phyloP scores from a whole-genome alignment of 2,888 invertebrate genomes.

The Drosophila pseudotalamancana region DNA sequence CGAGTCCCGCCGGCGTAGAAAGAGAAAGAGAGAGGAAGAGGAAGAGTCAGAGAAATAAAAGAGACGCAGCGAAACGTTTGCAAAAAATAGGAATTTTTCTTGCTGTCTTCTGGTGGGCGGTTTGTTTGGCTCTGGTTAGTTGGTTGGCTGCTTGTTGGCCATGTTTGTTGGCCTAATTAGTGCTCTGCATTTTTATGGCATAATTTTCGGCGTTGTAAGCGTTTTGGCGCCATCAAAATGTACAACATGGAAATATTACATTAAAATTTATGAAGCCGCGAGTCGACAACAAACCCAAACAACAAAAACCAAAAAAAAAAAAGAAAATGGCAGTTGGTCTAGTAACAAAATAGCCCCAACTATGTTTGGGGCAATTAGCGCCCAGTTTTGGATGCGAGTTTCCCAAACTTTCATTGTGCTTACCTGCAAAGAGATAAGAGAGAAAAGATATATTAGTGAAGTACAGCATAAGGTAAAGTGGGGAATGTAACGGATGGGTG shows the following conservation, averaged over 20 bases:
- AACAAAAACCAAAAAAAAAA: slow-evolving; percentile 22
- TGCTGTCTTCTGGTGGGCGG: slow-evolving; percentile 31
- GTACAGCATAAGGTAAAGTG: not conserved
- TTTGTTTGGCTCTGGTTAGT: slow-evolving; percentile 14
- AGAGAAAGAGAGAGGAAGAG: not conserved
- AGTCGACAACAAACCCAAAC: slow-evolving; percentile 6
- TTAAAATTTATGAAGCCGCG: slow-evolving; percentile 72
- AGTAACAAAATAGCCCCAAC: not conserved
- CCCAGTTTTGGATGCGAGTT: not conserved
- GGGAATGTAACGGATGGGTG: no score
- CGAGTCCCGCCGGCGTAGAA: slow-evolving; percentile 12
- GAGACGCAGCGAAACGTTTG: slow-evolving; percentile 24
- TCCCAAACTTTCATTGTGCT: slow-evolving; percentile 9
- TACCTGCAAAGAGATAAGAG: slow-evolving; percentile 43
- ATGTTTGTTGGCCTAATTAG: slow-evolving; percentile 77
- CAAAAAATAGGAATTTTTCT: slow-evolving; percentile 45
- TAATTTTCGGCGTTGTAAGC: slow-evolving; percentile 74
- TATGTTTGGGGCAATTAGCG: slow-evolving; percentile 19
- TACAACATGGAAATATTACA: slow-evolving; percentile 74
- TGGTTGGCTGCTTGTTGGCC: slow-evolving; percentile 40
- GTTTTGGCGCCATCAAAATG: slow-evolving; percentile 63
- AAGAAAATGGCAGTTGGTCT: slow-evolving; percentile 2
- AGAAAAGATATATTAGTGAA: not conserved
- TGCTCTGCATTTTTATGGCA: slow-evolving; percentile 77
- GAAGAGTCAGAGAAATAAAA: not conserved